Evolutionary conservation across 2,888 invertebrate genomes (phyloP).

Genomic region (Gibbula magus): DNA sequence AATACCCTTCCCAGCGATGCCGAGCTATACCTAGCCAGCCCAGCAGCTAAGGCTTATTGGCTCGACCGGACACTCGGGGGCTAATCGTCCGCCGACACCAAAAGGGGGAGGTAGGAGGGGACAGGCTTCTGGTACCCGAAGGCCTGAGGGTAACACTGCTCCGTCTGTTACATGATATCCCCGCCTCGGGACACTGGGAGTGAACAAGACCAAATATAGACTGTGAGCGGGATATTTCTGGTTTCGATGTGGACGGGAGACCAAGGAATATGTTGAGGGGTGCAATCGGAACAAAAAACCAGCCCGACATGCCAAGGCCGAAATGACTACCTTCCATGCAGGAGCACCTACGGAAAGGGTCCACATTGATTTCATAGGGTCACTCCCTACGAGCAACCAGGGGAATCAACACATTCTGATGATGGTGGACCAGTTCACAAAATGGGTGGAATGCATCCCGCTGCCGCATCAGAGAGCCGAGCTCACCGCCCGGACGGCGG

Average conservation of each 20-base stretch:
- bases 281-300: constrained; percentile 26
- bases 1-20: background rate
- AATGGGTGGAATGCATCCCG: constrained; percentile 35
- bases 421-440: too few species aligned
- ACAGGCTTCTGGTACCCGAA: too few species aligned
- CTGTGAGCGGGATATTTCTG: constrained; percentile 1
- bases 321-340: too few species aligned
- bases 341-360: too few species aligned
- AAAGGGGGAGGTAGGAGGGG: too few species aligned
- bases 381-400: constrained; percentile 6
- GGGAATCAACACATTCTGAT: too few species aligned
- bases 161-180: too few species aligned
- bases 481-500: constrained; percentile 35
- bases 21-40: background rate
- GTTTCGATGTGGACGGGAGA: background rate
- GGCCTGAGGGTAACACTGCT: too few species aligned
- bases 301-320: background rate
- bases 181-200: background rate
- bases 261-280: background rate
- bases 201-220: background rate
- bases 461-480: constrained; percentile 37
- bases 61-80: too few species aligned
- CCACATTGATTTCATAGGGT: too few species aligned
- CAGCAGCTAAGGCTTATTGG: background rate
- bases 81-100: too few species aligned